Evolutionary conservation across 2,888 invertebrate genomes (phyloP), one percentile per base, ranked within the genome.

Genomic region (Frankliniella intonsa): DNA sequence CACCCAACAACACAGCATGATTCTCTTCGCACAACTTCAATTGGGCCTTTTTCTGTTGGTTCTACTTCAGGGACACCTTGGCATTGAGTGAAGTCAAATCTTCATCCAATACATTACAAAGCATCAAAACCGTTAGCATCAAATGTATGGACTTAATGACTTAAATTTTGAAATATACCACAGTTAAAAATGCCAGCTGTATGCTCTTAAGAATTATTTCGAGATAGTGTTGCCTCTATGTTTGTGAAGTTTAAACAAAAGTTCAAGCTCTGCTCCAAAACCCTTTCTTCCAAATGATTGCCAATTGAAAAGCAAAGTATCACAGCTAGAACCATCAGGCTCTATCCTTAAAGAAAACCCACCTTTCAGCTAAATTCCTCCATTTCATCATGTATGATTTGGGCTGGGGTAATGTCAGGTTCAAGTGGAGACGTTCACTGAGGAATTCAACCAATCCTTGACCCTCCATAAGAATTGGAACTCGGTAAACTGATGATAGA

Each of bases 401-500:
- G 12, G 92, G 92, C 84, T 92, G 90, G n/a, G 93, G 90, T 84
- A 93, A 91, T 82, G 91, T 91, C 80, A 92, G 89, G 80, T 90
- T 89, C 38, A 97, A 88, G 84, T 95, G 91, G 3, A 98, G 90
- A 83, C 97, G 91, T 83, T 95, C 93, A 85, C 93, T 94, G 80
- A 99, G 90, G 87, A 94, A 97, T 85, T 94, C 92, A 0, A 96
- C 94, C 0, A 98, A 93, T 11, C 96, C 95, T 88, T 98, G 96
- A 50, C 93, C 92, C 87, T 98, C 96, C 92, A 99, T 94, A 83
- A 98, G 89, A 82, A 99, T 88, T 0, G 99, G 99, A 0, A 99
- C 99, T 88, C 96, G 94, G 88, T 99, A 99, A 83, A 99, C 96
- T 1, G 97, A 98, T 81, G 93, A 92, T 80, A 98, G 91, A 88